These are phyloP conservation scores for Hiodon tergisus DNA, from an alignment of 2,113 vertebrate genomes.

Conservation along the genomic window DNA sequence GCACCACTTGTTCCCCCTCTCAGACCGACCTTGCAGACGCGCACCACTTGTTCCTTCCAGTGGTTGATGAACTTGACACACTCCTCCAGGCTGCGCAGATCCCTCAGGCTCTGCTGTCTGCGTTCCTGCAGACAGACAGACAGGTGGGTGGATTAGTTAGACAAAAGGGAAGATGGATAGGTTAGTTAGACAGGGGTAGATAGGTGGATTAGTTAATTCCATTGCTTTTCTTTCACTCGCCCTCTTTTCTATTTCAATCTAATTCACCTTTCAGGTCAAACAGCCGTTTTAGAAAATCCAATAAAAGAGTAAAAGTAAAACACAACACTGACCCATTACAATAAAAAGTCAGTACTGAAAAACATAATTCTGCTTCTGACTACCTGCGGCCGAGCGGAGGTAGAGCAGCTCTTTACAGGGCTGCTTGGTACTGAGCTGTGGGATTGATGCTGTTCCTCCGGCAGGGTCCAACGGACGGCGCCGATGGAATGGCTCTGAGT, in stretches of 20 bases:
- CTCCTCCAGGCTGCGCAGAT: constrained; percentile 62
- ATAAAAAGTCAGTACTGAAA: not conserved
- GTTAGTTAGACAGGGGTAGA: too few species aligned
- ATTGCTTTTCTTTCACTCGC: not conserved
- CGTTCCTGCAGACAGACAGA: constrained; percentile 34
- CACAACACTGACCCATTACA: not conserved
- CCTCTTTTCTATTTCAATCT: not conserved
- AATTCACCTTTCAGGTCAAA: not conserved
- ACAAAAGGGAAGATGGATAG: not conserved
- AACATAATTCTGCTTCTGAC: too few species aligned
- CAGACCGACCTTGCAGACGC: constrained; percentile 58
- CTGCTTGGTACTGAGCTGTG: constrained; percentile 57
- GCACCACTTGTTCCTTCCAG: constrained; percentile 64
- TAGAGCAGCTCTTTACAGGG: constrained; percentile 4
- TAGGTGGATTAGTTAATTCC: not conserved
- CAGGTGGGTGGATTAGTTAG: not conserved
- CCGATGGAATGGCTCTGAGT: constrained; percentile 58
- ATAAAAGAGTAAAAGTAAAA: not conserved
- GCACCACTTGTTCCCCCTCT: not conserved
- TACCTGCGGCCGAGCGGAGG: constrained; percentile 46
- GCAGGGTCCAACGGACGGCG: constrained; percentile 53
- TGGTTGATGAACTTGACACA: constrained; percentile 60
- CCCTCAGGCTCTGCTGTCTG: constrained; percentile 48
- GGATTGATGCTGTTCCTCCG: constrained; percentile 42
- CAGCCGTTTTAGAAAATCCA: not conserved